Evolutionary conservation across 2,113 vertebrate genomes (phyloP), one percentile per base, ranked within the genome.

Genomic region (Grallaria varia): DNA sequence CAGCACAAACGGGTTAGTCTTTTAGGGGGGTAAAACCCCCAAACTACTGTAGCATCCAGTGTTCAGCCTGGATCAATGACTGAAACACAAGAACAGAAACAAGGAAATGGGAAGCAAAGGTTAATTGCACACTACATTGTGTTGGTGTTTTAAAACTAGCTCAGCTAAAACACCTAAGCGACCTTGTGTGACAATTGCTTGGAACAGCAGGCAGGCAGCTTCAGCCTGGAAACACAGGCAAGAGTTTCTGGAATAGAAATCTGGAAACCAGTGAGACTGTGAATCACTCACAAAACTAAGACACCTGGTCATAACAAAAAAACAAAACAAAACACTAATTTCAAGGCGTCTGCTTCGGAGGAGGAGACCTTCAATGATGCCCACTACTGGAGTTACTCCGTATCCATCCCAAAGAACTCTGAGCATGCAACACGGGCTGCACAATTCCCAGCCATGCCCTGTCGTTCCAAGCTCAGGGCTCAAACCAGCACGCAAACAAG

Each of bases 401-500:
- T 8, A 12, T 11, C 76, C 80, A 45, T 50, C 53, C 37, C 60
- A 17, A 44, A 53, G 69, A 72, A 50, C 58, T 79, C 44, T 2
- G 63, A 73, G 49, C 63, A 21, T 0, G 37, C 94, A 66, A 12
- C 68, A 58, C 2, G 0, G 40, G 63, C 44, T 68, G 69, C 35
- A 10, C 35, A n/a, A 53, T 77, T 62, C 66, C 37, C 33, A 24
- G 4, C 0, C 4, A 58, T 23, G 40, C 62, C 79, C 53, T 25
- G 14, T 0, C 4, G 16, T n/a, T n/a, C 58, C 58, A 7, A 0
- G 8, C 25, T 4, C 52, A 47, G 12, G 8, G 31, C 60, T 33
- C 37, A 12, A 24, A 9, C 0, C 0, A 53, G 13, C 0, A 14
- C 0, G 14, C 1, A 3, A 39, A 28, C 14, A 39, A 4, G 20